Base-by-base conservation (phyloP, 2,797 vertebrate species). In the Amazonetta brasiliensis region DNA sequence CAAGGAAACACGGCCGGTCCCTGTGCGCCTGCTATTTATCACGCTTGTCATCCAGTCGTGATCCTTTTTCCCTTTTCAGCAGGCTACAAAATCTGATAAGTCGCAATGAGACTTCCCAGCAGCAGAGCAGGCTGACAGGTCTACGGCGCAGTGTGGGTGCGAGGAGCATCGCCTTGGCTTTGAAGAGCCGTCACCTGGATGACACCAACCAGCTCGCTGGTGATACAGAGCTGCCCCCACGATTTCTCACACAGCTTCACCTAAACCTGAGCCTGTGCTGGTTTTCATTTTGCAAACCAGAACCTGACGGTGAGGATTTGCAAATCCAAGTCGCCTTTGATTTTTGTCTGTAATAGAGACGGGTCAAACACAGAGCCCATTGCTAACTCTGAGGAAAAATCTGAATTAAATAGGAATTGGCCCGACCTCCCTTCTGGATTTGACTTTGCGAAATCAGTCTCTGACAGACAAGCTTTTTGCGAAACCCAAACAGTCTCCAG, bases 221-320 rank as follows among this genome's bases (percentile, higher is more conserved):
- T 14, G 35, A 72, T 50, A 80, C 72, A 89, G 85, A 52, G 21
- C 14, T 72, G 71, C 92, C 94, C 15, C 69, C 23, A 46, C 48
- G 69, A n/a, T 84, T 75, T 83, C n/a, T 50, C 20, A 83, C 33
- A 90, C 74, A 44, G 43, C 72, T 84, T 63, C 58, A 66, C 48
- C 9, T 44, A 83, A 84, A 94, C 74, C 67, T 46, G 14, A 89
- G 58, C 35, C 72, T 83, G 80, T 54, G 26, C 90, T 93, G 90
- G 60, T 92, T 96, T 97, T 80, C 59, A 83, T 95, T 97, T 80
- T 44, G 37, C 35, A 88, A 90, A 95, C 33, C 8, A 73, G 77
- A 69, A 82, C 54, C 54, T 97, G 94, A 95, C 73, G 94, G 87
- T 89, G 84, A 92, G 62, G 94, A 95, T 96, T 96, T 97, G 91